phyloP scores from a whole-genome alignment of 1,140 invertebrate genomes.

The Musca domestica region DNA sequence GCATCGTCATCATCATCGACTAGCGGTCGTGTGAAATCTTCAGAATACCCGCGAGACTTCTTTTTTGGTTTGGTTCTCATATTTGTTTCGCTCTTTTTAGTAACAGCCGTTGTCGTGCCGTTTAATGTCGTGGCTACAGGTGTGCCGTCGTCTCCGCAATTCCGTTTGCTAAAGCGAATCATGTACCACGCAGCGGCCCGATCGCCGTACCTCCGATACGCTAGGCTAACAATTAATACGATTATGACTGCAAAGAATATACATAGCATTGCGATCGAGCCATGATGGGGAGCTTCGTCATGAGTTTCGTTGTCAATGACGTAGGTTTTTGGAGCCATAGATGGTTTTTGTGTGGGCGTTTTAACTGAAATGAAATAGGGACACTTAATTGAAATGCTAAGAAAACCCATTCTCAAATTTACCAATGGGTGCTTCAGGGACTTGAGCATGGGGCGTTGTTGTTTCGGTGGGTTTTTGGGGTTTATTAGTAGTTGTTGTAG shows the following conservation, averaged over 20 bases:
- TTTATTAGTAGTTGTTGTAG: constrained; percentile 5
- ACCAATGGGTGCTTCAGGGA: background rate
- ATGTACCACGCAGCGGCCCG: background rate
- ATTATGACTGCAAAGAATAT: background rate
- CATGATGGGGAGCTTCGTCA: background rate
- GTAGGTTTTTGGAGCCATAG: background rate
- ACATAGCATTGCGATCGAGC: background rate
- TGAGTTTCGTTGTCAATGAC: background rate
- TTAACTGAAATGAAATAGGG: background rate
- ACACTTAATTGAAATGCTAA: background rate
- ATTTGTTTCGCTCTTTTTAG: no score
- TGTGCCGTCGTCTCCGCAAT: background rate
- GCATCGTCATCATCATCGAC: background rate
- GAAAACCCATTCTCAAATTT: no score
- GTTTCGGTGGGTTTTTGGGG: background rate
- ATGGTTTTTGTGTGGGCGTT: background rate
- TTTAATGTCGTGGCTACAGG: background rate
- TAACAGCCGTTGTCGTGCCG: background rate
- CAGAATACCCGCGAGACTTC: background rate
- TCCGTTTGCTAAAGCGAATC: background rate
- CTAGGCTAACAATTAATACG: background rate
- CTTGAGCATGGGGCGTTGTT: background rate
- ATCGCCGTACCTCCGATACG: background rate
- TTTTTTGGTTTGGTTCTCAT: background rate
- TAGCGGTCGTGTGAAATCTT: background rate